Percentiles rank a stretch among this genome's conserved stretches.
phyloP scores from a whole-genome alignment of 2,888 invertebrate genomes.

The Sipha maydis region DNA sequence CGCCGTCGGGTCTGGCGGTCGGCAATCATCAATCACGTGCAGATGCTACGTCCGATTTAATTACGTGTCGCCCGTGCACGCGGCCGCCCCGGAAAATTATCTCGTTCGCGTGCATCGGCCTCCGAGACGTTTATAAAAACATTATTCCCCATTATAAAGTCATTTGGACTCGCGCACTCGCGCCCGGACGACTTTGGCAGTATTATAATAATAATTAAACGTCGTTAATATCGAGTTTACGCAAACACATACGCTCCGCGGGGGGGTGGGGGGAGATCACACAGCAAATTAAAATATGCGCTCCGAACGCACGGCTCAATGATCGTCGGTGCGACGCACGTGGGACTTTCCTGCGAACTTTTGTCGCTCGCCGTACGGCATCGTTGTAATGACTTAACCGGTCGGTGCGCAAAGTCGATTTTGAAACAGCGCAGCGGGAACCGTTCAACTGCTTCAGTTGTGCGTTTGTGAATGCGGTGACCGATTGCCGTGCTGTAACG shows the following conservation, averaged over 20 bases:
- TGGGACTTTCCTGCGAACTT: background rate
- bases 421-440: too few species aligned
- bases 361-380: background rate
- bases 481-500: too few species aligned
- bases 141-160: constrained; percentile 44
- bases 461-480: too few species aligned
- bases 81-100: constrained; percentile 40
- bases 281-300: too few species aligned
- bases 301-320: too few species aligned
- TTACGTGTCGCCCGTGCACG: constrained; percentile 31
- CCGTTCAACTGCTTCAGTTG: too few species aligned
- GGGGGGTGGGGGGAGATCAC: too few species aligned
- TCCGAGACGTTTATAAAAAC: constrained; percentile 50
- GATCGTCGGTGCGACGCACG: too few species aligned
- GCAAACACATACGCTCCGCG: too few species aligned
- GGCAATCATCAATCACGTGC: constrained; percentile 59
- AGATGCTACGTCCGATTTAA: constrained; percentile 59
- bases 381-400: too few species aligned
- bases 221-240: constrained; percentile 30
- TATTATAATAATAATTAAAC: constrained; percentile 15
- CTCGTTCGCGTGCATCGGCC: constrained; percentile 40
- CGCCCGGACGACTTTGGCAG: background rate
- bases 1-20: constrained; percentile 6
- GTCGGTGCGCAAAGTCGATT: too few species aligned
- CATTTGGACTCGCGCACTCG: constrained; percentile 16